Percentiles rank a stretch among this genome's conserved stretches.
Conservation (phyloP, 1,140 invertebrate genomes). For the Lepidotrigona ventralis region DNA sequence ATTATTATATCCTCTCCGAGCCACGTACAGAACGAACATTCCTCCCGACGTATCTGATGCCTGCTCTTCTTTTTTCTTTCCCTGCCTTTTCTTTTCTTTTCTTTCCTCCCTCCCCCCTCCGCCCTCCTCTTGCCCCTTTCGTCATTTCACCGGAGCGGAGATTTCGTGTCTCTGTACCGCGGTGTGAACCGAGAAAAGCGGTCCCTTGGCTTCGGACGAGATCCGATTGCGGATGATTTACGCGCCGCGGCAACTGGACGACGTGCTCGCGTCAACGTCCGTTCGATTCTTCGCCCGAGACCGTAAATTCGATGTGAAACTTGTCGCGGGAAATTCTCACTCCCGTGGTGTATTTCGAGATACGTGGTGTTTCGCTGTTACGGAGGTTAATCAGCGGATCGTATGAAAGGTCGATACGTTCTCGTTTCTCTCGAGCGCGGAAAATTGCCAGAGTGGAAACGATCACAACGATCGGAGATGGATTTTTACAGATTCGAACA, state of each 20-base stretch:
- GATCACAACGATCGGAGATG: too few relatives aligned
- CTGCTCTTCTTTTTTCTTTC: conserved; percentile 16
- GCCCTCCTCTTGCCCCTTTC: neutral
- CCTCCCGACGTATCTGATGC: conserved; percentile 53
- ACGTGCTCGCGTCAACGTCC: neutral
- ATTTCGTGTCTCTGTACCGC: neutral
- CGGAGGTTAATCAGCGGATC: too few relatives aligned
- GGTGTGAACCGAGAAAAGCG: conserved; percentile 13
- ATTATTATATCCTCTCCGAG: conserved; percentile 63
- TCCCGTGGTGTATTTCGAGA: neutral
- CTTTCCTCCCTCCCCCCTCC: neutral
- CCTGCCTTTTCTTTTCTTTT: too few relatives aligned
- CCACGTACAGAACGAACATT: conserved; percentile 64
- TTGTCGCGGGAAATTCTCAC: neutral
- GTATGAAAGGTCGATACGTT: too few relatives aligned
- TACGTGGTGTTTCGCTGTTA: too few relatives aligned
- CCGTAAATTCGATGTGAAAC: neutral
- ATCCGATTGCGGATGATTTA: conserved; percentile 45
- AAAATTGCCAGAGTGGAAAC: too few relatives aligned
- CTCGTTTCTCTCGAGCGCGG: too few relatives aligned
- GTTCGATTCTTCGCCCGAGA: neutral
- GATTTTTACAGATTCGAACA: too few relatives aligned
- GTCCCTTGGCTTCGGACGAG: conserved; percentile 16
- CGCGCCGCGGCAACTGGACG: neutral
- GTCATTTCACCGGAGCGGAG: conserved; percentile 10